Base-by-base conservation (phyloP, 2,888 invertebrate species). In the Meliscaeva auricollis region DNA sequence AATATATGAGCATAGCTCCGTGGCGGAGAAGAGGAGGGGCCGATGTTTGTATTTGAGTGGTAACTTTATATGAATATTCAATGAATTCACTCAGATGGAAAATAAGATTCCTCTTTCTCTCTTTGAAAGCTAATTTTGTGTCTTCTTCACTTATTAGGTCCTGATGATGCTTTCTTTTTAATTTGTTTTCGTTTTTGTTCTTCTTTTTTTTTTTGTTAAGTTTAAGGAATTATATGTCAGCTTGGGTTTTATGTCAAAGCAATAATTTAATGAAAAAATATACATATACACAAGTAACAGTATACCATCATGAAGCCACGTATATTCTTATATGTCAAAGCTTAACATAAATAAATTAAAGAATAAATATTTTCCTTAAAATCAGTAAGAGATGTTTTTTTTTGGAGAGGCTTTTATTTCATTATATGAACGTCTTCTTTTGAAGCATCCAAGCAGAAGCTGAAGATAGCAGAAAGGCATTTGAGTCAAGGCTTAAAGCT, bases 121-220 rank as follows among this genome's bases (percentile, higher is more conserved):
- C 66, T 74, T 83, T 83, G 73, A 66, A 62, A 72, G 73, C 82
- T 83, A 74, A 83, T 83, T 83, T 82, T 30, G 64, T 62, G 15
- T 41, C 52, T 30, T 38, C 11, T 38, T 9, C 9, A 38, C 13
- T 38, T 50, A 50, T 44, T 64, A n/a, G 4, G 15, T 50, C 8
- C 15, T 26, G 11, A 7, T 26, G 13, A 13, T 44, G 22, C 35
- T 64, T 20, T 20, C 20, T 50, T 32, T 50, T 20, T 48, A 38
- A 38, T 38, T 38, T 38, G 38, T 38, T 38, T 38, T 38, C 35
- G 9, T 6, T 38, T 17, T 5, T 38, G 5, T 38, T 38, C 38
- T 11, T 6, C 9, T 17, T 5, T 41, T n/a, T 44, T 15, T 30
- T 62, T 15, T 48, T 48, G 54, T 77, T n/a, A n/a, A 26, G n/a